Evolutionary conservation across 2,888 invertebrate species (phyloP).

Genomic region (Eustalomyia histrio): DNA sequence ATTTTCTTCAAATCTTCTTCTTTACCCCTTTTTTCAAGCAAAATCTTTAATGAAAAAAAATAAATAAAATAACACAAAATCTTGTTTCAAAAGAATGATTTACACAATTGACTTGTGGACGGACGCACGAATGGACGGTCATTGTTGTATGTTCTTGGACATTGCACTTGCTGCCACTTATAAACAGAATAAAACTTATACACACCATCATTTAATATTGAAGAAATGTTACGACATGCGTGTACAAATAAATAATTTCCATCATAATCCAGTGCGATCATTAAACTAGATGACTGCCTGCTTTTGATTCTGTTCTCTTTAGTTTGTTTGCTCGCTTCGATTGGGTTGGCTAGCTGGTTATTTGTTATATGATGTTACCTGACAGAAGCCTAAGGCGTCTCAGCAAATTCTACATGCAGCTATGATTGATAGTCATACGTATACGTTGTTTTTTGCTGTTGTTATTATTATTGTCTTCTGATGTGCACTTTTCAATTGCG

Average conservation of each 20-base stretch:
- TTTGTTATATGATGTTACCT: slow-evolving; percentile 47
- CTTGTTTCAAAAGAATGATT: slow-evolving; percentile 43
- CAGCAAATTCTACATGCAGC: slow-evolving; percentile 32
- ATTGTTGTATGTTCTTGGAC: slow-evolving; percentile 10
- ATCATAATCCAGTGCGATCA: slow-evolving; percentile 66
- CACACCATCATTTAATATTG: slow-evolving; percentile 40
- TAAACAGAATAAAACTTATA: slow-evolving; percentile 13
- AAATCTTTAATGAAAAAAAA: slow-evolving; percentile 28
- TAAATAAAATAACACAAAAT: background rate
- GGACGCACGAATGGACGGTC: slow-evolving; percentile 28
- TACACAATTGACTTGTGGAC: slow-evolving; percentile 56
- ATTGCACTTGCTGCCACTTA: slow-evolving; percentile 52
- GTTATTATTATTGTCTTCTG: background rate
- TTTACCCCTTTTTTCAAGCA: background rate
- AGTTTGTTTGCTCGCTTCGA: slow-evolving; percentile 7
- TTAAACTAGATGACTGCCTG: slow-evolving; percentile 57
- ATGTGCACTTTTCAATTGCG: slow-evolving; percentile 30
- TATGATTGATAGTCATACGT: slow-evolving; percentile 57
- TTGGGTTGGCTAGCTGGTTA: slow-evolving; percentile 32
- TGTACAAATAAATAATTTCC: slow-evolving; percentile 66
- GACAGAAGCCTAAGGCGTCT: slow-evolving; percentile 56
- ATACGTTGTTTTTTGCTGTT: background rate
- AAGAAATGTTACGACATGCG: slow-evolving; percentile 63
- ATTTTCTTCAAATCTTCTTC: background rate
- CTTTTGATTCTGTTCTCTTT: slow-evolving; percentile 10